phyloP scores from a whole-genome alignment of 2,113 vertebrate genomes.

The Oxyura jamaicensis region DNA sequence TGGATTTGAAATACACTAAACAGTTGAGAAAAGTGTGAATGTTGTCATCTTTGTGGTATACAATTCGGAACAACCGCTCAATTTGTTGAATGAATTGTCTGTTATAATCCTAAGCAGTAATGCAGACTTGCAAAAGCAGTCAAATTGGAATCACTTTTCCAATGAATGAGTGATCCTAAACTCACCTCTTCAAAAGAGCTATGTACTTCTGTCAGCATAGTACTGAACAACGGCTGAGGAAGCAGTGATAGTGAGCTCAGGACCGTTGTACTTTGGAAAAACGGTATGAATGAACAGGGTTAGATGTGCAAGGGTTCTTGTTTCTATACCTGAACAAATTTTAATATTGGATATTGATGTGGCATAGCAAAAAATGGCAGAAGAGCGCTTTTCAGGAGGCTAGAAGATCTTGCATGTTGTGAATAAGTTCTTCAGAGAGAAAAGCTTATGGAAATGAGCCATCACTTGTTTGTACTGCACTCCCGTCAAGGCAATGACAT shows the following conservation, averaged over 20 bases:
- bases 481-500: rapidly evolving
- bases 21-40: background rate
- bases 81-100: background rate
- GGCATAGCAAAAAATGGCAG: background rate
- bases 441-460: background rate
- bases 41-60: background rate
- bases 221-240: background rate
- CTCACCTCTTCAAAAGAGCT: background rate
- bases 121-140: background rate
- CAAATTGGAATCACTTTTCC: background rate
- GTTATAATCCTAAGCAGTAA: background rate
- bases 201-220: background rate
- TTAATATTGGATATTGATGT: background rate
- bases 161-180: background rate
- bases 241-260: background rate
- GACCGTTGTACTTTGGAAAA: background rate
- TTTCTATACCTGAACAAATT: background rate
- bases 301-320: background rate
- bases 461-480: background rate
- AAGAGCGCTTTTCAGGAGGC: background rate
- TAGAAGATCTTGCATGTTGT: background rate
- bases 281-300: background rate
- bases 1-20: background rate
- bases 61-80: background rate
- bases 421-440: background rate